Conservation (phyloP, 2,888 invertebrate genomes). For the Phyllotreta striolata region DNA sequence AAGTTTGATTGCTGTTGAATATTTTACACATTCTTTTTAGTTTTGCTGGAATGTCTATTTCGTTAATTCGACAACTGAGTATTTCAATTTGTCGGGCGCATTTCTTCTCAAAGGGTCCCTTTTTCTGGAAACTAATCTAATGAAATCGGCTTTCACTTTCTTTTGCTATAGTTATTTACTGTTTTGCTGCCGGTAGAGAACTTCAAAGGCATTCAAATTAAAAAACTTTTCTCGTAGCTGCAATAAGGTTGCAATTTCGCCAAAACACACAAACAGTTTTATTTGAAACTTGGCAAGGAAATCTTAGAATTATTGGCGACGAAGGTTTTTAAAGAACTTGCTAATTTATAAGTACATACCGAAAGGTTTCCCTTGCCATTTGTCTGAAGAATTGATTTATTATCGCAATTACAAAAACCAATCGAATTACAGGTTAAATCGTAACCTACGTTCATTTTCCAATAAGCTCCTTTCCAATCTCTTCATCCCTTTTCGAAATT, state of each 20-base stretch:
- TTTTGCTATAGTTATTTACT: conserved; percentile 20
- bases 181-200: conserved; percentile 8
- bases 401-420: not conserved
- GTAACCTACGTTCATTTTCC: conserved; percentile 22
- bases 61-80: conserved; percentile 1
- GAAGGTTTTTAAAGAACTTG: not conserved
- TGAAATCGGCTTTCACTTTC: conserved; percentile 16
- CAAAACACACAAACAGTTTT: conserved; percentile 15
- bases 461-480: conserved; percentile 27
- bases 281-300: conserved; percentile 4
- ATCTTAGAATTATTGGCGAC: conserved; percentile 2
- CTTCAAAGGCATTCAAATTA: conserved; percentile 25
- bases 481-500: conserved; percentile 17
- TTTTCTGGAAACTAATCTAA: conserved; percentile 15
- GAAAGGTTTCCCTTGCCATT: not conserved
- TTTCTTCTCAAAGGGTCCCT: conserved; percentile 8
- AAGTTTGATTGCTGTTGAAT: too few relatives aligned
- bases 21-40: too few relatives aligned
- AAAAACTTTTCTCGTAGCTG: conserved; percentile 18
- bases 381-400: conserved; percentile 4
- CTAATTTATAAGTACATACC: conserved; percentile 1
- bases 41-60: too few relatives aligned
- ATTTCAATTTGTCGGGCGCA: conserved; percentile 13
- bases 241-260: conserved; percentile 9
- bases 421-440: too few relatives aligned